Evolutionary conservation across 2,113 vertebrate genomes (phyloP), one percentile per base, ranked within the genome.

Genomic region (Alaudala cheleensis): DNA sequence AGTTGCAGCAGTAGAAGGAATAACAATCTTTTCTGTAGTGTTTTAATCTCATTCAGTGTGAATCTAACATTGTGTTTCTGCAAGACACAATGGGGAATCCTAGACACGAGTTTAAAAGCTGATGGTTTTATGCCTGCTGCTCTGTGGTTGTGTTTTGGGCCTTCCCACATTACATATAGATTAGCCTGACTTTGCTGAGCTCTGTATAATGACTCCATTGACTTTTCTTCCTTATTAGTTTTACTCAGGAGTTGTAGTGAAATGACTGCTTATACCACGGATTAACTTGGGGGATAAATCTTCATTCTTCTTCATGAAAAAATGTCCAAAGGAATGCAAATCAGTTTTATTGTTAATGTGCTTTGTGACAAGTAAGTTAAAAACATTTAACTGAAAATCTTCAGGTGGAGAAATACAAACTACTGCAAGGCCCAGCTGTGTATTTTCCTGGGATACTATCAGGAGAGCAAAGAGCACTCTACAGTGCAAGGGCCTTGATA

Each of bases 171-270:
- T 92, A 84, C 72, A 42, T 79, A 33, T 53, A 88, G 85, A 93
- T 96, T 88, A 96, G 69, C 42, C 40, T 3, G 10, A 69, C 69
- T 74, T 90, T 88, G 69, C 82, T 74, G 40, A 92, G 85, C 74
- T 93, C 60, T 92, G 0, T 74, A 20, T 90, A 94, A 93, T 78
- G 49, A 51, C 37, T 94, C 82, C 33, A n/a, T 56, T 93, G 85
- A 78, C 64, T 95, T 92, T 53, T n/a, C 61, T 88, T 90, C 47
- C 51, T 66, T 88, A 71, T n/a, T 92, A 77, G 80, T 96, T 94
- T 94, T 83, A 60, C 49, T 81, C 3, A 7, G 44, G 62, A 83
- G 60, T 81, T 93, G 49, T 53, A 64, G 57, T 72, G 69, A 65
- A 73, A 88, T 78, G 70, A 42, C 45, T 93, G 61, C 69, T 92